Evolutionary conservation across 2,888 invertebrate genomes (phyloP).

Genomic region (Clanis bilineata): DNA sequence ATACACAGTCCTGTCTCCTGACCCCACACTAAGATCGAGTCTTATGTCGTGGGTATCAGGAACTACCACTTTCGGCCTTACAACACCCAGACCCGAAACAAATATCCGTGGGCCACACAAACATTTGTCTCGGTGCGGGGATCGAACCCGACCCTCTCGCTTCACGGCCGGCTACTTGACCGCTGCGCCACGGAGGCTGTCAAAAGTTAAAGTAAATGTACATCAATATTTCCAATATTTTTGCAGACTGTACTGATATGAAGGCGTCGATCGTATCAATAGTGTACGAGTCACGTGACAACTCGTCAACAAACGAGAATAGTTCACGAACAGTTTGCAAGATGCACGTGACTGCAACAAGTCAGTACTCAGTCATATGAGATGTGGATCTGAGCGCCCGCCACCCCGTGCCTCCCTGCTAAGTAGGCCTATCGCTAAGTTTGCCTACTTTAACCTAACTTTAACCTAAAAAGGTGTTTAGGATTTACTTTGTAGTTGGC

Average conservation of each 20-base stretch:
- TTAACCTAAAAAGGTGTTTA: background rate
- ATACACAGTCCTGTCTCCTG: too few relatives aligned
- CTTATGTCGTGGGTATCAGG: too few relatives aligned
- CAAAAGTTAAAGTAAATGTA: too few relatives aligned
- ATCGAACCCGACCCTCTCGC: too few relatives aligned
- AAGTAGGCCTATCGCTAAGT: slow-evolving; percentile 39
- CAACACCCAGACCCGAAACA: too few relatives aligned
- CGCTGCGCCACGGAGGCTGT: too few relatives aligned
- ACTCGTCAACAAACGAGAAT: slow-evolving; percentile 20
- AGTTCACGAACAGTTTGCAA: slow-evolving; percentile 45
- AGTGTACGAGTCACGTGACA: background rate
- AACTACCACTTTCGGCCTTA: too few relatives aligned
- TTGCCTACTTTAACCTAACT: slow-evolving; percentile 6
- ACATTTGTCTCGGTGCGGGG: too few relatives aligned
- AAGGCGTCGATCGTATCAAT: background rate
- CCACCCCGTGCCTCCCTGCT: slow-evolving; percentile 22
- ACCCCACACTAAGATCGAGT: too few relatives aligned
- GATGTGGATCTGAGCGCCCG: slow-evolving; percentile 36
- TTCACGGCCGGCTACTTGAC: too few relatives aligned
- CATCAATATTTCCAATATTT: background rate
- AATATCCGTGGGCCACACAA: too few relatives aligned
- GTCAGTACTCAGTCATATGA: slow-evolving; percentile 56
- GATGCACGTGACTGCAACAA: slow-evolving; percentile 73
- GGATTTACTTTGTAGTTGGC: background rate
- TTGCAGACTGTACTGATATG: background rate